phyloP scores from a whole-genome alignment of 2,888 invertebrate genomes.

The Mythimna vitellina region DNA sequence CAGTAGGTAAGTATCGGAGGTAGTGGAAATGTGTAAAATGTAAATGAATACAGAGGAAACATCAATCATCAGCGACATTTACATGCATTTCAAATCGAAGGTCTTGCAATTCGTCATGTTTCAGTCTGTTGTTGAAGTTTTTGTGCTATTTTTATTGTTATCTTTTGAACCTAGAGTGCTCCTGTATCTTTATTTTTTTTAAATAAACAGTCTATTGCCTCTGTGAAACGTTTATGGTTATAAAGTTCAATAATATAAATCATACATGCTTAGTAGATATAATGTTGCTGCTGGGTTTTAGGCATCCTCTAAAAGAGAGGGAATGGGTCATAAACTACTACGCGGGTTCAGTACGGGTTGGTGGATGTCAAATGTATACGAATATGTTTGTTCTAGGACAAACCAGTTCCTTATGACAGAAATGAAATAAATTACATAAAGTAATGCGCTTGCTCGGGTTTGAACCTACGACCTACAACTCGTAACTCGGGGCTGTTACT shows the following conservation, averaged over 20 bases:
- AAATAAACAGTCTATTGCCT: background rate
- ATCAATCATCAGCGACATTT: constrained; percentile 23
- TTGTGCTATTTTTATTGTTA: constrained; percentile 13
- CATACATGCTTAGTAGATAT: no score
- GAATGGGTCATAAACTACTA: no score
- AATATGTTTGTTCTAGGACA: no score
- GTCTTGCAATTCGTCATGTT: constrained; percentile 22
- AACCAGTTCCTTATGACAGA: no score
- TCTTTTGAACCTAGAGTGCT: background rate
- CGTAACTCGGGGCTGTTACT: no score
- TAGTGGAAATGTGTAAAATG: constrained; percentile 1
- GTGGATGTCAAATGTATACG: no score
- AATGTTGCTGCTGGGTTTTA: no score
- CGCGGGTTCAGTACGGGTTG: no score
- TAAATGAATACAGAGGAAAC: constrained; percentile 24
- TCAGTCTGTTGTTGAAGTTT: constrained; percentile 13
- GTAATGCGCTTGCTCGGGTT: no score
- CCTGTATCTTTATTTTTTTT: constrained; percentile 7
- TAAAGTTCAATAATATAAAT: constrained; percentile 16
- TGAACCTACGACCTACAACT: no score
- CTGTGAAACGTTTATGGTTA: constrained; percentile 16
- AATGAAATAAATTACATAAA: no score
- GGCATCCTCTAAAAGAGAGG: no score
- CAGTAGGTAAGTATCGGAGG: background rate
- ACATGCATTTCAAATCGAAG: constrained; percentile 44